Conservation (phyloP, 2,797 vertebrate species). For the Capromys pilorides region DNA sequence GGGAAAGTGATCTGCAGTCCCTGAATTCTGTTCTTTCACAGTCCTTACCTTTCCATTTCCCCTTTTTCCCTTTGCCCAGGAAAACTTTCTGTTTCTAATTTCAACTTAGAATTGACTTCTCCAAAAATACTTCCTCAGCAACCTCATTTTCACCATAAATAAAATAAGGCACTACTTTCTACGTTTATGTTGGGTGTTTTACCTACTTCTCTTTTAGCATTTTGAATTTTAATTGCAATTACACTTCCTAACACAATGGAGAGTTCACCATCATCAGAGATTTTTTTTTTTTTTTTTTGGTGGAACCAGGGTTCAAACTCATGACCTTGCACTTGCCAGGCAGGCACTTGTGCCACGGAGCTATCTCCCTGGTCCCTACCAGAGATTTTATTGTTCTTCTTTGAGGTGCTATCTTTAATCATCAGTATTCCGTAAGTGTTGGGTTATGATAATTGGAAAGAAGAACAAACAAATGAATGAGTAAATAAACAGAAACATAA, state of each 20-base stretch:
- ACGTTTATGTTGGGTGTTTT: neutral
- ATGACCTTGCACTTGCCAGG: no score
- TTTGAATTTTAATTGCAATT: neutral
- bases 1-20: neutral
- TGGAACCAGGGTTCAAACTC: no score
- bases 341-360: no score
- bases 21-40: neutral
- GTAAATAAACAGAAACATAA: neutral
- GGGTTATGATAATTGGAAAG: neutral
- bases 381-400: neutral
- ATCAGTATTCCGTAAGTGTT: neutral
- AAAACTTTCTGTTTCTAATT: constrained; percentile 1
- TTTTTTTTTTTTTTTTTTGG: no score
- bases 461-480: neutral
- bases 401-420: neutral
- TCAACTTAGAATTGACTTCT: constrained; percentile 5
- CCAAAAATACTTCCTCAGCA: neutral
- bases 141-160: neutral
- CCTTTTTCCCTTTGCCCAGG: neutral
- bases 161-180: neutral
- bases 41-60: neutral
- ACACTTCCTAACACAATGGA: neutral
- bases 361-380: no score
- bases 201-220: neutral
- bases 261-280: neutral